Evolutionary conservation across 2,797 vertebrate genomes (phyloP).

Genomic region (Coregonus suidteri): DNA sequence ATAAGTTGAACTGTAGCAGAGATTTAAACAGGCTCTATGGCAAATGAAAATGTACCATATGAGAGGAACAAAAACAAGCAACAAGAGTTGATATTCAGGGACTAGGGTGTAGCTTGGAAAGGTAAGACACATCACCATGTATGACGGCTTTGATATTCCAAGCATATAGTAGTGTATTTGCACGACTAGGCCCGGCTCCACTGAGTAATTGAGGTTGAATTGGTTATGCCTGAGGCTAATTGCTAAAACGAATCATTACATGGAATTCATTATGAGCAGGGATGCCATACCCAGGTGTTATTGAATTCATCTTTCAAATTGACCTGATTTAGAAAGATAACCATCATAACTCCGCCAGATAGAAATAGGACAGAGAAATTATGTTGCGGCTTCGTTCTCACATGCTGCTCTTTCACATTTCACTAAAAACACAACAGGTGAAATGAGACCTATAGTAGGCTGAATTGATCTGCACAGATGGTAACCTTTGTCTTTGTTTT

Average conservation of each 20-base stretch:
- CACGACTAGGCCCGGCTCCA: conserved; percentile 63
- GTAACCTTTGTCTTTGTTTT: conserved; percentile 49
- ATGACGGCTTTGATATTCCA: conserved; percentile 69
- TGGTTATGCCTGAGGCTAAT: conserved; percentile 79
- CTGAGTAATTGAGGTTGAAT: conserved; percentile 83
- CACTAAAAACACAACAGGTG: conserved; percentile 66
- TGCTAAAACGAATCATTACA: conserved; percentile 84
- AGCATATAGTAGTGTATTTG: conserved; percentile 73
- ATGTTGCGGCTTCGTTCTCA: background rate
- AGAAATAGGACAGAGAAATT: conserved; percentile 71
- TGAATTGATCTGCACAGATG: conserved; percentile 74
- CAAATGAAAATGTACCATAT: conserved; percentile 50
- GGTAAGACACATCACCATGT: conserved; percentile 59
- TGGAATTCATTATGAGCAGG: conserved; percentile 79
- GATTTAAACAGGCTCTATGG: background rate
- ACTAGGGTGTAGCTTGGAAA: conserved; percentile 39
- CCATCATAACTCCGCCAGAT: conserved; percentile 71
- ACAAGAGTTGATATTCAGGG: conserved; percentile 42
- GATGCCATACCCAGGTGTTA: conserved; percentile 78
- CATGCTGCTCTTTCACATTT: conserved; percentile 61
- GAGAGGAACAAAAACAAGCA: conserved; percentile 6
- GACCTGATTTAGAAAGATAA: conserved; percentile 79
- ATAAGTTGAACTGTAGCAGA: background rate
- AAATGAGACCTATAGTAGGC: conserved; percentile 57
- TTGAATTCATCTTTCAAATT: conserved; percentile 80